Conservation (phyloP, 2,888 invertebrate species). For the Sipha maydis region DNA sequence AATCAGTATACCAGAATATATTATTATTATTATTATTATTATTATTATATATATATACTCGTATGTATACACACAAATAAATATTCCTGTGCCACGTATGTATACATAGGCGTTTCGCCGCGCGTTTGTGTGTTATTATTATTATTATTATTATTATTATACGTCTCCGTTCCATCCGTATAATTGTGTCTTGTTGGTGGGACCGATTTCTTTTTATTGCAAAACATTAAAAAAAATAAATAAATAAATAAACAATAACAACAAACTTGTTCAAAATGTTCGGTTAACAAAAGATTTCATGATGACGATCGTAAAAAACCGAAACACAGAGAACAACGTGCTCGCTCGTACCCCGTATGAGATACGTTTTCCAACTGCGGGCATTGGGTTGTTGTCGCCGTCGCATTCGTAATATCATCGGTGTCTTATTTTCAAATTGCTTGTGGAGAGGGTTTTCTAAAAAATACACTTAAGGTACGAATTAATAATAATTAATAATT, state of each 20-base stretch:
- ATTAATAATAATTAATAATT: no score
- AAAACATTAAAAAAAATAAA: conserved; percentile 50
- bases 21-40: neutral
- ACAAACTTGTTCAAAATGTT: conserved; percentile 43
- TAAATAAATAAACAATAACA: neutral
- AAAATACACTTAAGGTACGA: no score
- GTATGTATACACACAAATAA: neutral
- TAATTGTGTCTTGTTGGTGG: neutral
- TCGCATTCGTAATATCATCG: no score
- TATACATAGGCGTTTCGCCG: neutral
- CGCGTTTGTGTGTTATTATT: neutral
- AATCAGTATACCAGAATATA: conserved; percentile 22
- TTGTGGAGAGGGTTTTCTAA: no score
- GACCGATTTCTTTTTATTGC: conserved; percentile 58
- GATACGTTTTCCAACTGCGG: no score
- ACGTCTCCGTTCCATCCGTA: neutral
- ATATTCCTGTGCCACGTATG: neutral
- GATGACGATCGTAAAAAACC: conserved; percentile 30
- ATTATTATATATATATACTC: no score
- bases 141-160: neutral
- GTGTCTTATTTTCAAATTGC: no score
- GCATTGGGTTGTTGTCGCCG: no score
- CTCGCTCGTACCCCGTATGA: no score
- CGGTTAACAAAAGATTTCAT: conserved; percentile 44
- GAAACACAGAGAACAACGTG: no score